These are phyloP conservation scores for Rhagoletis zephyria DNA, from an alignment of 1,140 invertebrate species.

Conservation along the genomic window DNA sequence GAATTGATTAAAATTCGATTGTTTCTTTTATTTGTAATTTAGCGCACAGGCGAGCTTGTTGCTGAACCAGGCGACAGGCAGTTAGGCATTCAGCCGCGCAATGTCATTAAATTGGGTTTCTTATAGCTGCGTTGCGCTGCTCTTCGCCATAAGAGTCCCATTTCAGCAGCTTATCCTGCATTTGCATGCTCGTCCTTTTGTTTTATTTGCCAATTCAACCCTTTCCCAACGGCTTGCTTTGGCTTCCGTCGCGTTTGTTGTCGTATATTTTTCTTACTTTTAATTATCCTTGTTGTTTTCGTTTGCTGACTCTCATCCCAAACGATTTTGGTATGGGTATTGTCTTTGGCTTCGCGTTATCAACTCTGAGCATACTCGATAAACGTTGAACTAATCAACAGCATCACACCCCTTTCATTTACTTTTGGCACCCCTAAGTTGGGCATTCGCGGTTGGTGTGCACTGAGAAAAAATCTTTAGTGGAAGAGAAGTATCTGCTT, in stretches of 20 bases:
- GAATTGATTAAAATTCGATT: constrained; percentile 74
- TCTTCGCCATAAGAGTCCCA: constrained; percentile 31
- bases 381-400: constrained; percentile 53
- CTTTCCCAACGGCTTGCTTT: background rate
- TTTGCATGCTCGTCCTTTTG: constrained; percentile 46
- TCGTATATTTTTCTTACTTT: constrained; percentile 47
- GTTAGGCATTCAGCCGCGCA: background rate
- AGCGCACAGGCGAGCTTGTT: background rate
- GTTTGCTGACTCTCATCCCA: background rate
- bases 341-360: constrained; percentile 49
- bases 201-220: constrained; percentile 18
- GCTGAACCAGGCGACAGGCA: background rate
- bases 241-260: background rate
- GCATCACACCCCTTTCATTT: constrained; percentile 54
- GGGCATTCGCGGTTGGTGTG: background rate
- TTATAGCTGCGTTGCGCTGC: background rate
- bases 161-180: constrained; percentile 24
- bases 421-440: constrained; percentile 13
- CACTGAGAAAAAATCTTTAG: no score
- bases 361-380: constrained; percentile 24
- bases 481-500: no score
- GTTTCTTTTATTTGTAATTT: constrained; percentile 66
- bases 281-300: constrained; percentile 53
- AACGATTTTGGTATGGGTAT: background rate
- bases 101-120: constrained; percentile 35